phyloP scores from a whole-genome alignment of 2,113 vertebrate species.

The Siphamia tubifer region DNA sequence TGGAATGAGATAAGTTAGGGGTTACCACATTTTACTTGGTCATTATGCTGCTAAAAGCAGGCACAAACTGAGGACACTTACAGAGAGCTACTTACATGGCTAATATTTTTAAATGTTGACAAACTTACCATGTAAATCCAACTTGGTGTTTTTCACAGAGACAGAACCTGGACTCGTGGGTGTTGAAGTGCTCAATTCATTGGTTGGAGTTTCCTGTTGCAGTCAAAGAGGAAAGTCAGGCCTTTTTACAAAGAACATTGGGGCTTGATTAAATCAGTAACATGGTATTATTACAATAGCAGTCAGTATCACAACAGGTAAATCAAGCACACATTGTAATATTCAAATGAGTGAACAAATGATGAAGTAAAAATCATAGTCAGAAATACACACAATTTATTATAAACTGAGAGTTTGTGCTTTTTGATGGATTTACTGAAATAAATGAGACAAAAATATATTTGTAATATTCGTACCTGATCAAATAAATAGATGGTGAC shows the following conservation, averaged over 20 bases:
- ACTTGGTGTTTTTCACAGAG: constrained; percentile 66
- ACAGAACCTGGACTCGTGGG: constrained; percentile 68
- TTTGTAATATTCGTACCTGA: too few species aligned
- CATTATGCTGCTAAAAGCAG: constrained; percentile 15
- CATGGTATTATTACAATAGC: too few species aligned
- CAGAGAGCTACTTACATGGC: not conserved
- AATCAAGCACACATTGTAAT: too few species aligned
- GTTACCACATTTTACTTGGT: constrained; percentile 28
- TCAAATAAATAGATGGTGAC: constrained; percentile 93
- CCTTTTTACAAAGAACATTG: too few species aligned
- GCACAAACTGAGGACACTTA: not conserved
- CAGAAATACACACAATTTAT: too few species aligned
- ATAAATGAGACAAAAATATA: not conserved
- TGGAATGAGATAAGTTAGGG: constrained; percentile 48
- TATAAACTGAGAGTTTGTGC: too few species aligned
- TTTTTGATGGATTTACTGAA: too few species aligned
- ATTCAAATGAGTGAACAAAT: too few species aligned
- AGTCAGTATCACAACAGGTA: too few species aligned
- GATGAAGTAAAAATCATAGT: too few species aligned
- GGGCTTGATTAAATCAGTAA: too few species aligned
- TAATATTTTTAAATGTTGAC: not conserved
- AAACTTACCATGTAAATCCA: constrained; percentile 78
- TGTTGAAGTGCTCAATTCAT: constrained; percentile 81
- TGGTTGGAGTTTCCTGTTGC: constrained; percentile 89
- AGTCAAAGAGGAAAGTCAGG: not conserved